A percentile compares a stretch with the other conserved stretches of the same genome.
These are phyloP conservation scores for Aethes cnicana DNA, from an alignment of 2,888 invertebrate genomes.

Conservation along the genomic window DNA sequence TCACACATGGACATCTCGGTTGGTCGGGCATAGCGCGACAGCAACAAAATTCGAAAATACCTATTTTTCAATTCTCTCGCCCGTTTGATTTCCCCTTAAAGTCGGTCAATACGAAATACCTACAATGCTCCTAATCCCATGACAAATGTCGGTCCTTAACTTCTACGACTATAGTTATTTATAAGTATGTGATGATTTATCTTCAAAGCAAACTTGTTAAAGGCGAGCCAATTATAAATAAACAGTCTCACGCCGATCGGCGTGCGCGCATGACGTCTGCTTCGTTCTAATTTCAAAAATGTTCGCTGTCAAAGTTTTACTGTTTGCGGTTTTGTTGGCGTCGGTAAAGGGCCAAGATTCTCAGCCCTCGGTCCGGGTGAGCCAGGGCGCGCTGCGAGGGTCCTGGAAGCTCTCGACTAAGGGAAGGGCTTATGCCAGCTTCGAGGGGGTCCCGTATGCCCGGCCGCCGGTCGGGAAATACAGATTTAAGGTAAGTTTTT, in stretches of 20 bases:
- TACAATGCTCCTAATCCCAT: too few species aligned
- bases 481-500: constrained; percentile 80
- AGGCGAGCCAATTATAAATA: constrained; percentile 6
- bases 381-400: constrained; percentile 62
- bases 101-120: too few species aligned
- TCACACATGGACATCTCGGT: too few species aligned
- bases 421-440: constrained; percentile 79
- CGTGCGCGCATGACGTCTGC: constrained; percentile 44
- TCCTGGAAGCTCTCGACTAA: constrained; percentile 65
- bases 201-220: background rate
- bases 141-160: too few species aligned
- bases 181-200: too few species aligned
- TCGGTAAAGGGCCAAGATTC: constrained; percentile 47
- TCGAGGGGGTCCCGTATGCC: constrained; percentile 86
- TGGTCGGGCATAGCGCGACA: too few species aligned
- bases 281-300: constrained; percentile 40
- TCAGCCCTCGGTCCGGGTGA: constrained; percentile 59
- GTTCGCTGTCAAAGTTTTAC: constrained; percentile 45
- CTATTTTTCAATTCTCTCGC: too few species aligned
- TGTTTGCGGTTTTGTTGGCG: constrained; percentile 41
- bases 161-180: too few species aligned
- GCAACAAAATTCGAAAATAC: too few species aligned
- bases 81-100: too few species aligned
- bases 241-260: constrained; percentile 32
- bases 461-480: constrained; percentile 84